These are phyloP conservation scores for Ochropacha duplaris DNA, from an alignment of 2,888 invertebrate genomes.

Conservation along the genomic window DNA sequence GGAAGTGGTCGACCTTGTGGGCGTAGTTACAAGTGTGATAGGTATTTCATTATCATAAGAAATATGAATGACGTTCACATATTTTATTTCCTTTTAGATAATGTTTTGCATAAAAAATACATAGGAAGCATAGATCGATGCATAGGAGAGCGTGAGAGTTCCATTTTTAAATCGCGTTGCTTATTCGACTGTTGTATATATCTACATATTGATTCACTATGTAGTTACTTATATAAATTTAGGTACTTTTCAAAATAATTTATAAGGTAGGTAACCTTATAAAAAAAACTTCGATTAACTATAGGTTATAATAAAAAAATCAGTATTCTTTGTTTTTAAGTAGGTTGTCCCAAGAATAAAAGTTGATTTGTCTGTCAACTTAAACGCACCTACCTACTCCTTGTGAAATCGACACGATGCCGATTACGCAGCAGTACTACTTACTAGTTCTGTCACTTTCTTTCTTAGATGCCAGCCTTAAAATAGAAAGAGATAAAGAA, in stretches of 20 bases:
- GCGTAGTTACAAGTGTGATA: not conserved
- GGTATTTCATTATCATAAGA: not conserved
- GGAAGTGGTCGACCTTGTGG: slow-evolving; percentile 5
- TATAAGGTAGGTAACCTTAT: too few relatives aligned
- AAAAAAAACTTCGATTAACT: too few relatives aligned
- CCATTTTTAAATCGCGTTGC: too few relatives aligned
- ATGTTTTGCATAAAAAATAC: too few relatives aligned
- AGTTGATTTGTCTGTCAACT: not conserved
- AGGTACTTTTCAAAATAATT: too few relatives aligned
- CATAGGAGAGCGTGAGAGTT: too few relatives aligned
- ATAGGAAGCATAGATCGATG: too few relatives aligned
- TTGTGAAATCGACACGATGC: slow-evolving; percentile 44
- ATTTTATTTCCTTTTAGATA: not conserved
- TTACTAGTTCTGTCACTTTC: slow-evolving; percentile 39
- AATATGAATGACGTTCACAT: not conserved
- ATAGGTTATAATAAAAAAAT: not conserved
- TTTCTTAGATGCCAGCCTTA: slow-evolving; percentile 20
- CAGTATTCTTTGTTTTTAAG: not conserved
- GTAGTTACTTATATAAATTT: too few relatives aligned
- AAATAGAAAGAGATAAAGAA: slow-evolving; percentile 44
- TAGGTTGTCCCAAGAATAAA: not conserved
- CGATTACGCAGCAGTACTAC: slow-evolving; percentile 17
- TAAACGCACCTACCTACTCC: slow-evolving; percentile 21
- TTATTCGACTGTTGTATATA: too few relatives aligned
- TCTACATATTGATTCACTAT: too few relatives aligned